Evolutionary conservation across 2,797 vertebrate genomes (phyloP), one percentile per base, ranked within the genome.

Genomic region (Adrianichthys oophorus): DNA sequence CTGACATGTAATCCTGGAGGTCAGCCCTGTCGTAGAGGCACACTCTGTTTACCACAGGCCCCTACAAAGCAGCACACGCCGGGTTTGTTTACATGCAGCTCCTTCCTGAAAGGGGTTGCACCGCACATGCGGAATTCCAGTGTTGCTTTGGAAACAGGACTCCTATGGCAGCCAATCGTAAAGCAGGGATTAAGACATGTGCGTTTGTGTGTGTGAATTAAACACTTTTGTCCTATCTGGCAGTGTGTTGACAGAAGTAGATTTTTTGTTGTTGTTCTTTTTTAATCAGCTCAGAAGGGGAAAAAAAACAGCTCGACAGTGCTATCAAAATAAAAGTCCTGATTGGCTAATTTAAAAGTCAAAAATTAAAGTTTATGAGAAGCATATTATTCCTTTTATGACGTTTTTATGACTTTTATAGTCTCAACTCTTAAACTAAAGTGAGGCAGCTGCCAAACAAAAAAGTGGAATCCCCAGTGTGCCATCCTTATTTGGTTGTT

Each of bases 91-190:
- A 89, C 87, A 88, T 68, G 78, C 21, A 0, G 49, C 62, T 85
- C 68, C 83, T 87, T 90, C 86, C 86, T 87, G 77, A 78, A 82
- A 80, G 80, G 65, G 87, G 90, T 49, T 75, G 83, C 0, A 74
- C 81, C 64, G 73, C 65, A 52, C 77, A 67, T 23, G 65, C 43
- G 23, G 82, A 84, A 84, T 89, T 82, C 71, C 76, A 41, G 55
- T 82, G 85, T 91, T 92, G 91, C 88, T 91, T 90, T 90, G 90
- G 91, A 90, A 80, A 92, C 90, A 90, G 76, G 19, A 65, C 59
- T 57, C 14, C 43, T n/a, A 19, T 49, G 14, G 55, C 41, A 78
- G 72, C 90, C 90, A 91, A 90, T 92, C 48, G 60, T 62, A 68
- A 43, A 40, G 43, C 19, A 15, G 62, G 74, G 84, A 89, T 87